Evolutionary conservation across 2,797 vertebrate species (phyloP).

Genomic region (Lepus oiostolus): DNA sequence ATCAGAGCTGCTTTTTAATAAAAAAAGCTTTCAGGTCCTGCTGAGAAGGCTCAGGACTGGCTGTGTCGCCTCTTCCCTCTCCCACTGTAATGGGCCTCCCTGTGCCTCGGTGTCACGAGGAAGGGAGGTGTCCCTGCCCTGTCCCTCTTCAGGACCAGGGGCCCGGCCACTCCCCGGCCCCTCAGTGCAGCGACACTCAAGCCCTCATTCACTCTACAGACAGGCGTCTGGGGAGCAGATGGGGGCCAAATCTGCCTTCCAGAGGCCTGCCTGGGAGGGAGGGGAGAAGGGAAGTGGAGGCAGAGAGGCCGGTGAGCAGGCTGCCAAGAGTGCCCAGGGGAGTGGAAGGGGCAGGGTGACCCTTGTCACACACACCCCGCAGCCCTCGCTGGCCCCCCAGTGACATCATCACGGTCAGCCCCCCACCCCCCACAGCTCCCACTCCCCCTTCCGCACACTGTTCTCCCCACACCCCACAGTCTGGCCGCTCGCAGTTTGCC

Average conservation of each 20-base stretch:
- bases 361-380: not conserved
- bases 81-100: not conserved
- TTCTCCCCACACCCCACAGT: not conserved
- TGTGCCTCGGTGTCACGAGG: not conserved
- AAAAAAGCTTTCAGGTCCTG: not conserved
- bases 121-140: not conserved
- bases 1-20: not conserved
- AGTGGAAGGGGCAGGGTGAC: not conserved
- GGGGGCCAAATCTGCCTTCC: not conserved
- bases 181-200: not conserved
- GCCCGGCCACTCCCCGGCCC: not conserved
- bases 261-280: not conserved
- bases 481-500: not conserved
- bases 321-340: not conserved
- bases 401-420: not conserved
- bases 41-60: not conserved
- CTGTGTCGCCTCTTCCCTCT: not conserved
- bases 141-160: not conserved
- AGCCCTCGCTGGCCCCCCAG: not conserved
- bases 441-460: not conserved
- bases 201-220: not conserved
- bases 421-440: not conserved
- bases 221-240: not conserved
- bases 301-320: not conserved
- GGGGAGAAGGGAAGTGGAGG: not conserved